Evolutionary conservation across 2,113 vertebrate species (phyloP).

Genomic region (Ursus arctos): DNA sequence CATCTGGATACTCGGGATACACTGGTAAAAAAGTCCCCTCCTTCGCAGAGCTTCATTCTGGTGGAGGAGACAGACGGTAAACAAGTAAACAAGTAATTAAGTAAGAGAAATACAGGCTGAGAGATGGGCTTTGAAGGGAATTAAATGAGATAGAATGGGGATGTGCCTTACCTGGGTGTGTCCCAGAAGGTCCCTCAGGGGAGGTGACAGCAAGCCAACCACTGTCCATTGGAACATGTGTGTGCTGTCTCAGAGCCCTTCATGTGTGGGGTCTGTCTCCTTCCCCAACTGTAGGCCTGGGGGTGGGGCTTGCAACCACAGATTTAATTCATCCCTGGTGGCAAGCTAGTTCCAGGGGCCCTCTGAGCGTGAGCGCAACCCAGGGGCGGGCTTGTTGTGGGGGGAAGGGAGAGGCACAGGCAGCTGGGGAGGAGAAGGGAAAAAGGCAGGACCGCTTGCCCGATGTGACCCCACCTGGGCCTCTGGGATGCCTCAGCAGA

Average conservation of each 20-base stretch:
- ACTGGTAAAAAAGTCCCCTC: neutral
- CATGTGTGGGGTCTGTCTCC: neutral
- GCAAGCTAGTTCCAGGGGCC: neutral
- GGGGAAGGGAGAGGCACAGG: neutral
- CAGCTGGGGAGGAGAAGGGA: neutral
- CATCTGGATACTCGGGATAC: neutral
- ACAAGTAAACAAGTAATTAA: neutral
- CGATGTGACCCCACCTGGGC: neutral
- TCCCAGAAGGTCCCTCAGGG: neutral
- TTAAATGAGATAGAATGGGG: neutral
- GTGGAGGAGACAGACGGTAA: neutral
- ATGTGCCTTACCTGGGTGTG: neutral
- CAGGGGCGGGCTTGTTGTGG: neutral
- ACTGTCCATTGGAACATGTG: fast-evolving
- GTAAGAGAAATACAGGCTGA: neutral
- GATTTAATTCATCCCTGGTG: neutral
- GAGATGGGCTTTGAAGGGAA: neutral
- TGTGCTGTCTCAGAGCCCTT: neutral
- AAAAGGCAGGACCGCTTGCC: neutral
- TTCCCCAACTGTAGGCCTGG: neutral
- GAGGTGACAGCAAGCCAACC: neutral
- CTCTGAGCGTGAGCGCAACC: neutral
- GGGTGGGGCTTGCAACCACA: neutral
- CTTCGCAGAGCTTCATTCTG: neutral
- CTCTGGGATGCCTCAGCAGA: neutral